These are phyloP conservation scores for Neoarius graeffei DNA, from an alignment of 2,113 vertebrate species.

Conservation along the genomic window DNA sequence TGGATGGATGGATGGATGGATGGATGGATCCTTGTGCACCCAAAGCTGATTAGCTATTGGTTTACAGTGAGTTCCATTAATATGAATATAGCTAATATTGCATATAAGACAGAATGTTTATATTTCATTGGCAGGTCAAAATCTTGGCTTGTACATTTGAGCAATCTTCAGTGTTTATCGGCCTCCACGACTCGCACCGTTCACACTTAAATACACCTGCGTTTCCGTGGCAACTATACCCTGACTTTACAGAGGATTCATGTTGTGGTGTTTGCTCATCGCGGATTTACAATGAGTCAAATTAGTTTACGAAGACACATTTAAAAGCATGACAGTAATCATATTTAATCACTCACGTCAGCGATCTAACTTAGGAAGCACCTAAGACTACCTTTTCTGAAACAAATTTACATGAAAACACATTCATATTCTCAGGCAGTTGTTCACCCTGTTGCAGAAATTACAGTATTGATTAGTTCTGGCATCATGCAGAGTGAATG, in stretches of 20 bases:
- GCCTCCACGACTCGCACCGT: background rate
- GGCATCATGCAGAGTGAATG: background rate
- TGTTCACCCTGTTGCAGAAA: constrained; percentile 15
- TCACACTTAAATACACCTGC: constrained; percentile 6
- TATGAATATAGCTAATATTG: background rate
- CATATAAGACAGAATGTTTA: background rate
- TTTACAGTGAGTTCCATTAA: background rate
- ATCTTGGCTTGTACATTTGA: background rate
- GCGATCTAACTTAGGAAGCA: background rate
- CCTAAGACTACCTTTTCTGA: background rate
- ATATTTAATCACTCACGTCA: background rate
- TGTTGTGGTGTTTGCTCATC: constrained; percentile 16
- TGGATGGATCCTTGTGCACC: background rate
- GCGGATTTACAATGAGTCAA: constrained; percentile 16
- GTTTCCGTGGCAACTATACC: constrained; percentile 40
- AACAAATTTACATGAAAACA: background rate
- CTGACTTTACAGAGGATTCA: constrained; percentile 28
- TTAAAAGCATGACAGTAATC: background rate
- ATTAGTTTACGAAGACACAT: constrained; percentile 15
- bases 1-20: no score
- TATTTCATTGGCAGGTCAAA: background rate
- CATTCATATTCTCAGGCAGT: background rate
- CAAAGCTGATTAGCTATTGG: background rate
- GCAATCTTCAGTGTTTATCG: constrained; percentile 23
- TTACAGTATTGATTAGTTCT: constrained; percentile 34